These are phyloP conservation scores for Sparidentex hasta DNA, from an alignment of 2,797 vertebrate species.

Conservation along the genomic window DNA sequence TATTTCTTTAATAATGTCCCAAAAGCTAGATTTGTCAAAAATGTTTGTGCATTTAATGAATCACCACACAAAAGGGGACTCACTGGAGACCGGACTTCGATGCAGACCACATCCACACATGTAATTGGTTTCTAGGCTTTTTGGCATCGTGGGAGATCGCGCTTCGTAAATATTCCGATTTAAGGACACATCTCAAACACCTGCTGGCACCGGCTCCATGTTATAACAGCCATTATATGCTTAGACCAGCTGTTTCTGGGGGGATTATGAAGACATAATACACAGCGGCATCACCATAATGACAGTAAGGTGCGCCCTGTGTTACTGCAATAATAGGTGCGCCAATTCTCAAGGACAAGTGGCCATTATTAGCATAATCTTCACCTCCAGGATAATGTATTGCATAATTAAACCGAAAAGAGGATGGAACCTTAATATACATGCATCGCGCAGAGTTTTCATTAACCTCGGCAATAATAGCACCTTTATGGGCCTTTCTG, in stretches of 20 bases:
- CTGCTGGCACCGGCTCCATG: not conserved
- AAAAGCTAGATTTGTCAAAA: not conserved
- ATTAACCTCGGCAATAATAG: conserved; percentile 3
- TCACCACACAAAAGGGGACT: not conserved
- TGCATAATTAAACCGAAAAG: conserved; percentile 15
- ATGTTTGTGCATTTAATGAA: conserved; percentile 13
- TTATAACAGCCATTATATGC: conserved; percentile 3
- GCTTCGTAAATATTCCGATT: not conserved
- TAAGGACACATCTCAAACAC: not conserved
- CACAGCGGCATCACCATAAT: conserved; percentile 8
- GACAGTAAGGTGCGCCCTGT: not conserved
- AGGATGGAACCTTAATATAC: not conserved
- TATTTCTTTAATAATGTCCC: conserved; percentile 23
- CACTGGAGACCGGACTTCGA: not conserved
- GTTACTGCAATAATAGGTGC: conserved; percentile 37
- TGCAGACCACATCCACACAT: conserved; percentile 1
- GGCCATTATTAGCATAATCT: conserved; percentile 2
- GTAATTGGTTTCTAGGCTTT: not conserved
- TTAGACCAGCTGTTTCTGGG: conserved; percentile 23
- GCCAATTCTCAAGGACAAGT: conserved; percentile 28
- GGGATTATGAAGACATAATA: conserved; percentile 20
- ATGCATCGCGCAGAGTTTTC: not conserved
- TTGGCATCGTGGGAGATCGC: not conserved
- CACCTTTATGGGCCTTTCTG: conserved; percentile 2
- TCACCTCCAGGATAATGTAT: conserved; percentile 6